Conservation (phyloP, 1,140 invertebrate species). For the Hyphantria cunea region DNA sequence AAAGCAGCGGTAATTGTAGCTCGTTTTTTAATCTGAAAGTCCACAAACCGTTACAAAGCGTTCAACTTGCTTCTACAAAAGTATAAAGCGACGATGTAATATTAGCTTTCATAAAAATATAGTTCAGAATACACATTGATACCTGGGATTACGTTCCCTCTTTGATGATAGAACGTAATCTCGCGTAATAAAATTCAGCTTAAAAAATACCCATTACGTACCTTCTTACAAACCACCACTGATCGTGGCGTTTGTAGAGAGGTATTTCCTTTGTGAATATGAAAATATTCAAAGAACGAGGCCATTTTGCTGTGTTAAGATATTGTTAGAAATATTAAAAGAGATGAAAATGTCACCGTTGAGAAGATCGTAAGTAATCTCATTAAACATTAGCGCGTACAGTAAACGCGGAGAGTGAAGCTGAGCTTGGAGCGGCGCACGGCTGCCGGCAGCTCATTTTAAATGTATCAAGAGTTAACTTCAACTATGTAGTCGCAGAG, state of each 20-base stretch:
- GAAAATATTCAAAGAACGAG: slow-evolving; percentile 37
- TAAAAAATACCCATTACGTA: slow-evolving; percentile 65
- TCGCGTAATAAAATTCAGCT: slow-evolving; percentile 80
- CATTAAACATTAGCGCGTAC: slow-evolving; percentile 54
- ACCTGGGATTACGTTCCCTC: slow-evolving; percentile 64
- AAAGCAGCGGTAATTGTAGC: slow-evolving; percentile 1
- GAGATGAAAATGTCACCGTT: slow-evolving; percentile 8
- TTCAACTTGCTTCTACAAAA: neutral
- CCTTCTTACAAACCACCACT: slow-evolving; percentile 28
- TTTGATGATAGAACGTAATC: slow-evolving; percentile 48
- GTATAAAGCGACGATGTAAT: slow-evolving; percentile 26
- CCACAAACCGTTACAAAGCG: neutral
- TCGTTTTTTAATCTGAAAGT: neutral
- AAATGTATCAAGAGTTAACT: slow-evolving; percentile 74
- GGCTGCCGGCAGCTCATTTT: slow-evolving; percentile 55
- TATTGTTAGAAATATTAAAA: slow-evolving; percentile 1
- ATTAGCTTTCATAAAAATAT: slow-evolving; percentile 39
- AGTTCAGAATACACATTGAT: slow-evolving; percentile 51
- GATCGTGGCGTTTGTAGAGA: slow-evolving; percentile 42
- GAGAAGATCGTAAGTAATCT: slow-evolving; percentile 43
- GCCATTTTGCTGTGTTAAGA: slow-evolving; percentile 24
- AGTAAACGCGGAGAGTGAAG: slow-evolving; percentile 34
- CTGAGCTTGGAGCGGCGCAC: slow-evolving; percentile 4
- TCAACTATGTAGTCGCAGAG: slow-evolving; percentile 51
- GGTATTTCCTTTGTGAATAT: slow-evolving; percentile 40